Evolutionary conservation across 1,140 invertebrate species (phyloP).

Genomic region (Pseudomyrmex flavicornis): DNA sequence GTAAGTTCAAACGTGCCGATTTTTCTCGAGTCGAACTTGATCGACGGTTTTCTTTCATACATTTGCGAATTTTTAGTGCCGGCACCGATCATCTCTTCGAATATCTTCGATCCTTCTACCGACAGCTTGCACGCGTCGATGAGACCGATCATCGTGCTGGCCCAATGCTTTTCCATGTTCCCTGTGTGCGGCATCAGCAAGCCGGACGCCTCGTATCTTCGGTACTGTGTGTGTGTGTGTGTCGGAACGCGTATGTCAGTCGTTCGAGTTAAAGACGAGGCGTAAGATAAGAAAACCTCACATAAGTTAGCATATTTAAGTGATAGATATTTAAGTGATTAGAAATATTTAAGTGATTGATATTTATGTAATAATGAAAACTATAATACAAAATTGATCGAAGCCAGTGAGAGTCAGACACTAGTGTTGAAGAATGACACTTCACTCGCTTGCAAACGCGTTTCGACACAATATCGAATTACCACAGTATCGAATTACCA

Average conservation of each 20-base stretch:
- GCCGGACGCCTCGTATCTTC: conserved; percentile 79
- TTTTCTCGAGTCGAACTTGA: background rate
- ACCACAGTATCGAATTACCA: background rate
- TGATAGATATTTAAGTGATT: no score
- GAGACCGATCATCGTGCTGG: conserved; percentile 83
- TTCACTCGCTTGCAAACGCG: no score
- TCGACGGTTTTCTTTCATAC: background rate
- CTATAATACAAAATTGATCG: no score
- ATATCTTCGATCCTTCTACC: conserved; percentile 58
- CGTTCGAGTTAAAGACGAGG: no score
- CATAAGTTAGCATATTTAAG: no score
- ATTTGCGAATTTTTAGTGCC: conserved; percentile 68
- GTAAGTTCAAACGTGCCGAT: conserved; percentile 36
- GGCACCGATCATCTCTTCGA: conserved; percentile 41
- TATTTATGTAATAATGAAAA: no score
- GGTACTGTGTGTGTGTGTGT: conserved; percentile 64
- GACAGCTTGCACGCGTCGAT: conserved; percentile 82
- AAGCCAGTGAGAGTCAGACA: no score
- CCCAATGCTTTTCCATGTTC: conserved; percentile 84
- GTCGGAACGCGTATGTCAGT: no score
- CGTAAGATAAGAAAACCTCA: no score
- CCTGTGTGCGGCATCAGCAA: conserved; percentile 82
- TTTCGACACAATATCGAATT: background rate
- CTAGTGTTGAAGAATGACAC: no score
- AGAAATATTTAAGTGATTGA: no score